Evolutionary conservation across 2,888 invertebrate species (phyloP), one percentile per base, ranked within the genome.

Genomic region (Tridacna crocea): DNA sequence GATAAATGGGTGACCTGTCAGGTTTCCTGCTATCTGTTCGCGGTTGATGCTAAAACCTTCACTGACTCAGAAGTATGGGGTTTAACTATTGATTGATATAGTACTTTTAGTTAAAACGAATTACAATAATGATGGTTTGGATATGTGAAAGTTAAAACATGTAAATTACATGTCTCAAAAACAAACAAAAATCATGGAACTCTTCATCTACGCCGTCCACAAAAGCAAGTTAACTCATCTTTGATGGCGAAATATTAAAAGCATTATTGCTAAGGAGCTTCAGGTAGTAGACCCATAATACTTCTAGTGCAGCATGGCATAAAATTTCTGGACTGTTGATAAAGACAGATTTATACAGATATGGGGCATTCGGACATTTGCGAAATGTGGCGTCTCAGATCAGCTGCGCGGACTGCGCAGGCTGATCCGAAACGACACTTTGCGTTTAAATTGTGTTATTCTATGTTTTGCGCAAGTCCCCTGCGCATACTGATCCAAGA

Each of bases 11-110:
- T 36, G 36, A 36, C 36, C 8, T 66, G 46, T 46, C 27, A 46
- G n/a, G 66, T n/a, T 17, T 66, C 66, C 46, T 66, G 66, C 47
- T 66, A 66, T 11, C 19, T 66, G 8, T 66, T 66, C 36, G 12
- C 19, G 0, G 46, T 46, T 66, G 66, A 66, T 46, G 15, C 36
- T 15, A 66, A 66, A 66, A 66, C 66, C 10, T 66, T 66, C 19
- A 66, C 66, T 6, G 66, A 66, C 11, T 36, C 66, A 36, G 66
- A 66, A 46, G 66, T 66, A 66, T 36, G 36, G 3, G n/a, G 36
- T 36, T 36, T 36, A 36, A 36, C 8, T 36, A 36, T 36, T 36
- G 36, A 4, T 36, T 36, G 36, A 36, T 36, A 2, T 36, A n/a
- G 4, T 19, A n/a, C 10, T 61, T 61, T 13, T 10, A 12, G 22